A percentile compares a stretch with the other conserved stretches of the same genome.
Conservation (phyloP, 2,797 vertebrate genomes). For the Crenuchus spilurus region DNA sequence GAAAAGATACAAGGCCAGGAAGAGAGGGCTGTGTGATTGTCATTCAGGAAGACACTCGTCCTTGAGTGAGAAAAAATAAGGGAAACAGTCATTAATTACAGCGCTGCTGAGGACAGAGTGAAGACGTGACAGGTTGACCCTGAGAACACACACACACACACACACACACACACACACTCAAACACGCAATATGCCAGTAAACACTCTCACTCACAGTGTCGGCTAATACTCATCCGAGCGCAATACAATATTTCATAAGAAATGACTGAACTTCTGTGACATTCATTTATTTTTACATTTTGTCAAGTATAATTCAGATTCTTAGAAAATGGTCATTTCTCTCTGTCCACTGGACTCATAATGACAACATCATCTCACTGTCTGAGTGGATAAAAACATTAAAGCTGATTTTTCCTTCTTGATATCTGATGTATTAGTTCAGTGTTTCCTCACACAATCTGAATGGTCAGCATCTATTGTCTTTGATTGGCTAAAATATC, state of each 20-base stretch:
- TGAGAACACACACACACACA: conserved; percentile 15
- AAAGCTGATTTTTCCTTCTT: not conserved
- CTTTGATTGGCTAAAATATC: too few species aligned
- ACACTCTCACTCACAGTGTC: too few species aligned
- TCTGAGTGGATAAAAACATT: not conserved
- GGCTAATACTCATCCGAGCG: too few species aligned
- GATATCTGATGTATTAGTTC: too few species aligned
- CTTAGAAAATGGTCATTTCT: not conserved
- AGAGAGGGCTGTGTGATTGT: conserved; percentile 31
- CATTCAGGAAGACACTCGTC: conserved; percentile 42
- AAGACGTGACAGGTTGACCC: conserved; percentile 36
- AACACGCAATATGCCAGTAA: too few species aligned
- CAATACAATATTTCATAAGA: too few species aligned
- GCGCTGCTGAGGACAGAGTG: conserved; percentile 35
- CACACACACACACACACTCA: too few species aligned
- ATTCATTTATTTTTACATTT: not conserved
- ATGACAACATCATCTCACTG: not conserved
- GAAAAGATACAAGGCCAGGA: conserved; percentile 5
- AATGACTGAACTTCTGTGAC: not conserved
- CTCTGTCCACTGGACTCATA: not conserved
- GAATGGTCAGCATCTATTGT: not conserved
- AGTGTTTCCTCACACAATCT: too few species aligned
- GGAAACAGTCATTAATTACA: conserved; percentile 51
- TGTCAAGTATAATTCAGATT: not conserved
- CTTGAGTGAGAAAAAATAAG: conserved; percentile 46